Percentiles rank a stretch among this genome's conserved stretches.
These are phyloP conservation scores for Microcebus ravelobensis DNA, from an alignment of 2,113 vertebrate genomes.

Conservation along the genomic window DNA sequence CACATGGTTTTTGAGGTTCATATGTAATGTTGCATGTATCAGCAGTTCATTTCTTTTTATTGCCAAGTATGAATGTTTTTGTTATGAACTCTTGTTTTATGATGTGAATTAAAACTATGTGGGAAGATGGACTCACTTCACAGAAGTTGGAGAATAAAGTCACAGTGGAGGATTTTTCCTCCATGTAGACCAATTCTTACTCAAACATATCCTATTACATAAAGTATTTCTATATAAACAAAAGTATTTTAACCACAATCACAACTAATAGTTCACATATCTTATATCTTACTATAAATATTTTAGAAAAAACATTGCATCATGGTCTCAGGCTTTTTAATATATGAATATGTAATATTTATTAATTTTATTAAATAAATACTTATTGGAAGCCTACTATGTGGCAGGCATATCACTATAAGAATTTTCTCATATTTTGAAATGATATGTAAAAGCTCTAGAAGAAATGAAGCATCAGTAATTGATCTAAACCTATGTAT, in stretches of 20 bases:
- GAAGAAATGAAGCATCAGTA: slow-evolving; percentile 27
- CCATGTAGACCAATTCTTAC: background rate
- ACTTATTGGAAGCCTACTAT: background rate
- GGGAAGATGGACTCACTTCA: background rate
- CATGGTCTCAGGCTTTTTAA: background rate
- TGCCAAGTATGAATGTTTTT: background rate
- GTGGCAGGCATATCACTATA: background rate
- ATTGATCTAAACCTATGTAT: background rate
- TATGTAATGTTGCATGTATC: background rate
- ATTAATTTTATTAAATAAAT: slow-evolving; percentile 34
- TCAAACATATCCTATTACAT: background rate
- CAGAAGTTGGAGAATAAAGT: background rate
- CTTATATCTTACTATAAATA: slow-evolving; percentile 9
- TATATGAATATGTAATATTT: background rate
- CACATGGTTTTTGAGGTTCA: background rate
- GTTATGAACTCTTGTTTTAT: background rate
- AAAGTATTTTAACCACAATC: background rate
- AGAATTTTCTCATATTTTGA: slow-evolving; percentile 43
- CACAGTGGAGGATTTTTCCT: background rate
- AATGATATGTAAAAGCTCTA: background rate
- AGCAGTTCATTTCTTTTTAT: background rate
- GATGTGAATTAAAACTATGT: background rate
- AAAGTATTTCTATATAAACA: slow-evolving; percentile 3
- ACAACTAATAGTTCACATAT: background rate
- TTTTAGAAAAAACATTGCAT: background rate